A percentile compares a stretch with the other conserved stretches of the same genome.
phyloP scores from a whole-genome alignment of 2,113 vertebrate species.

The Cariama cristata region DNA sequence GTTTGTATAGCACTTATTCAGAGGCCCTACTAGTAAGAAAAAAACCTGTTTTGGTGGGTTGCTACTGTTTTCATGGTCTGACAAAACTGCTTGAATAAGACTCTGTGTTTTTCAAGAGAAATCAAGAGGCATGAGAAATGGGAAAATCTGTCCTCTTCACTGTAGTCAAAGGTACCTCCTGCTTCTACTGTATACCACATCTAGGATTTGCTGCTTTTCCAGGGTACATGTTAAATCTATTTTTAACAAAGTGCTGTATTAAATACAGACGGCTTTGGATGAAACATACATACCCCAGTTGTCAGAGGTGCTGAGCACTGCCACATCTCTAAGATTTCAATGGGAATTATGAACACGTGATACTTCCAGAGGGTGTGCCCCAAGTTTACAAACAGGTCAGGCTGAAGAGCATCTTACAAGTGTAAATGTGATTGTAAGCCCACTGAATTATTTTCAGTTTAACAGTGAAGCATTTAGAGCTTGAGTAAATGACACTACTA shows the following conservation, averaged over 20 bases:
- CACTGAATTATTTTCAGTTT: neutral
- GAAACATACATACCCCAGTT: neutral
- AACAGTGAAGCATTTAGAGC: neutral
- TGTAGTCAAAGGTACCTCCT: neutral
- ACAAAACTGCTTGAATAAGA: neutral
- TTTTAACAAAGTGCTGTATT: neutral
- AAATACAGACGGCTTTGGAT: neutral
- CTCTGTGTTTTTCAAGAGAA: neutral
- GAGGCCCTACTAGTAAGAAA: neutral
- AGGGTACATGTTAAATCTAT: neutral
- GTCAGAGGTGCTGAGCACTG: neutral
- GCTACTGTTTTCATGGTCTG: neutral
- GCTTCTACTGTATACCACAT: neutral
- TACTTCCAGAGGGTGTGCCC: neutral
- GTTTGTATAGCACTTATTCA: neutral
- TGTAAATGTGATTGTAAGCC: neutral
- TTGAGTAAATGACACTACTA: neutral
- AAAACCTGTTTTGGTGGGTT: neutral
- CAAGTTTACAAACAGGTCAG: neutral
- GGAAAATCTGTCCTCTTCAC: neutral
- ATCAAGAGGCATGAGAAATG: neutral
- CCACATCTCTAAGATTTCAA: neutral
- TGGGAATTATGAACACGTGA: neutral
- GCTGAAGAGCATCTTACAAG: neutral
- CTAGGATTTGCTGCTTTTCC: neutral